A percentile compares a stretch with the other conserved stretches of the same genome.
Evolutionary conservation across 2,113 vertebrate genomes (phyloP).

Genomic region (Leptodactylus fuscus): DNA sequence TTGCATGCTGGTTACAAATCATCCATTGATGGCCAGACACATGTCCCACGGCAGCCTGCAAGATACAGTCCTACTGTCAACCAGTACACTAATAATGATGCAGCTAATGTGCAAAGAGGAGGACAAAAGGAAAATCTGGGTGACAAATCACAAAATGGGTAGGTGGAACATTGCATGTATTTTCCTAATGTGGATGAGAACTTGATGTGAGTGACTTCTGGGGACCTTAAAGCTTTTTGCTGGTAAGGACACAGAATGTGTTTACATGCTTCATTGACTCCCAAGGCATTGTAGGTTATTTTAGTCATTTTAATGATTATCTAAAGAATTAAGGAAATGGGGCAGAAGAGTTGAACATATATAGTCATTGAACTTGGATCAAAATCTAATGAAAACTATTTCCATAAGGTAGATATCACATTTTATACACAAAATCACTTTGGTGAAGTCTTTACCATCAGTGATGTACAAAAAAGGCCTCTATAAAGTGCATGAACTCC

Average conservation of each 20-base stretch:
- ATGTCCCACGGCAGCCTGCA: constrained; percentile 83
- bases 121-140: constrained; percentile 86
- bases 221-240: background rate
- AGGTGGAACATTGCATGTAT: constrained; percentile 75
- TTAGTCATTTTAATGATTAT: background rate
- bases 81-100: constrained; percentile 78
- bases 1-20: constrained; percentile 74
- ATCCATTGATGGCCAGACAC: constrained; percentile 71
- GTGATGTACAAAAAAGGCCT: no score
- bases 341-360: no score
- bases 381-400: no score
- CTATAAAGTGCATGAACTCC: no score
- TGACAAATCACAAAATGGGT: constrained; percentile 92
- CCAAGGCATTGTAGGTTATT: background rate
- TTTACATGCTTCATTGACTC: constrained; percentile 19
- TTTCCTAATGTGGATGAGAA: constrained; percentile 64
- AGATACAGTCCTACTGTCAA: constrained; percentile 80
- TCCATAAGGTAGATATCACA: no score
- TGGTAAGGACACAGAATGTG: background rate
- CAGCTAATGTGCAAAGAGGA: constrained; percentile 88
- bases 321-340: background rate
- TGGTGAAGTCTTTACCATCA: no score
- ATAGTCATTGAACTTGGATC: no score
- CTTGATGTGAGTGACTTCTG: constrained; percentile 55
- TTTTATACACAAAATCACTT: no score